phyloP scores from a whole-genome alignment of 2,113 vertebrate genomes.

The Oryzias celebensis region DNA sequence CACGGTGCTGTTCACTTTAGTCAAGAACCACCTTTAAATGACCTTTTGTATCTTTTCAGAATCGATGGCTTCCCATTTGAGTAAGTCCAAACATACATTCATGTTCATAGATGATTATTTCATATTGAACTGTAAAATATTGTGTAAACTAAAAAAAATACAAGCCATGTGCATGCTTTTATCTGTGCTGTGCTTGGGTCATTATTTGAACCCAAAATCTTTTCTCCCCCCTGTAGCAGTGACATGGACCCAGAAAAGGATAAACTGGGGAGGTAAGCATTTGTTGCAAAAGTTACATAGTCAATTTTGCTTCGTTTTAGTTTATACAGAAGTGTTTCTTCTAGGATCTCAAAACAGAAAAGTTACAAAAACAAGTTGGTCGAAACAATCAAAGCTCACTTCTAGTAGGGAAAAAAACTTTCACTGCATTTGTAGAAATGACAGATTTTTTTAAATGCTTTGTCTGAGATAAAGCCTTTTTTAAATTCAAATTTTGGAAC shows the following conservation, averaged over 20 bases:
- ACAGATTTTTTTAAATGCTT: no score
- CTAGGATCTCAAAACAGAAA: no score
- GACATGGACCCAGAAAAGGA: conserved; percentile 98
- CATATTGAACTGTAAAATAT: not conserved
- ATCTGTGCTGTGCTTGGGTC: not conserved
- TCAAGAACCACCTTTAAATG: no score
- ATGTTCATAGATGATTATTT: not conserved
- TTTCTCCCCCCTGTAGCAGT: conserved; percentile 75
- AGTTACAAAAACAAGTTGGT: no score
- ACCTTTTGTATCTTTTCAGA: conserved; percentile 80
- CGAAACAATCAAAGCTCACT: no score
- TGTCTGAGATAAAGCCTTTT: no score
- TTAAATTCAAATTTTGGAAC: no score
- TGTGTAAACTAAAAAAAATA: conserved; percentile 1
- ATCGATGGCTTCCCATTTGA: conserved; percentile 94
- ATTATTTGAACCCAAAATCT: conserved; percentile 2
- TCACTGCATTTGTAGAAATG: no score
- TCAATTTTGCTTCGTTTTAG: not conserved
- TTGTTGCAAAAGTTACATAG: not conserved
- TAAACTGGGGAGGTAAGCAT: conserved; percentile 88
- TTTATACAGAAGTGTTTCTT: no score
- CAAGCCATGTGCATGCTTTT: not conserved
- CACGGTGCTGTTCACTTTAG: no score
- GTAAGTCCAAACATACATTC: conserved; percentile 78
- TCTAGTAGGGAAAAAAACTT: no score